Evolutionary conservation across 1,140 invertebrate species (phyloP).

Genomic region (Drosophila repleta): DNA sequence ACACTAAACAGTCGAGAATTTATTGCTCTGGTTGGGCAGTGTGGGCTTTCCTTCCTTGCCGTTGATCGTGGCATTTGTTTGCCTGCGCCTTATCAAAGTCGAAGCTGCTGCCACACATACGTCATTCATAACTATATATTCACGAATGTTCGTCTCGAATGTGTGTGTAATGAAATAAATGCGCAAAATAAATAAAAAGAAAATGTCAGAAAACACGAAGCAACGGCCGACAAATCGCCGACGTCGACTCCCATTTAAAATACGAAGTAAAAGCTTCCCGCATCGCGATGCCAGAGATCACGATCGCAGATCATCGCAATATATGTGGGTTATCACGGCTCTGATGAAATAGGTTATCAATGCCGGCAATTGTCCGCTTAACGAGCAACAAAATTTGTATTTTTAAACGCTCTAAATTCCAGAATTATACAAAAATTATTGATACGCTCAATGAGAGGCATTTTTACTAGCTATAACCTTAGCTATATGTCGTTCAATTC

Average conservation of each 20-base stretch:
- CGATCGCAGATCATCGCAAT: constrained; percentile 53
- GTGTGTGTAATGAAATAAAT: constrained; percentile 51
- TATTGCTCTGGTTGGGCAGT: constrained; percentile 1
- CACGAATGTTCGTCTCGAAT: constrained; percentile 27
- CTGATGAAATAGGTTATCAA: constrained; percentile 67
- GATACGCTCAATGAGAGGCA: background rate
- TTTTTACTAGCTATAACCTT: background rate
- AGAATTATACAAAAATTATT: background rate
- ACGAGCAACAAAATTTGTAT: constrained; percentile 55
- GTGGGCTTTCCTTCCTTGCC: constrained; percentile 7
- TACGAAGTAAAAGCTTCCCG: constrained; percentile 65
- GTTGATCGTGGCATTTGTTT: background rate
- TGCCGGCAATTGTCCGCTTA: constrained; percentile 62
- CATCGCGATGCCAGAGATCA: constrained; percentile 68
- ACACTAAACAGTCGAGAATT: constrained; percentile 2
- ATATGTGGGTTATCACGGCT: constrained; percentile 53
- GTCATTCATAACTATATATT: constrained; percentile 29
- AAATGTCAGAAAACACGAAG: constrained; percentile 32
- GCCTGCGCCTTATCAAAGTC: constrained; percentile 14
- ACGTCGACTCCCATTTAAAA: constrained; percentile 46
- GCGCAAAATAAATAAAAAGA: constrained; percentile 29
- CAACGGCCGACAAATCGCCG: constrained; percentile 59
- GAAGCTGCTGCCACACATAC: background rate
- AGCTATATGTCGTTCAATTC: background rate
- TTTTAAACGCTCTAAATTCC: constrained; percentile 8